Conservation (phyloP, 2,888 invertebrate genomes). For the Phalera bucephala region DNA sequence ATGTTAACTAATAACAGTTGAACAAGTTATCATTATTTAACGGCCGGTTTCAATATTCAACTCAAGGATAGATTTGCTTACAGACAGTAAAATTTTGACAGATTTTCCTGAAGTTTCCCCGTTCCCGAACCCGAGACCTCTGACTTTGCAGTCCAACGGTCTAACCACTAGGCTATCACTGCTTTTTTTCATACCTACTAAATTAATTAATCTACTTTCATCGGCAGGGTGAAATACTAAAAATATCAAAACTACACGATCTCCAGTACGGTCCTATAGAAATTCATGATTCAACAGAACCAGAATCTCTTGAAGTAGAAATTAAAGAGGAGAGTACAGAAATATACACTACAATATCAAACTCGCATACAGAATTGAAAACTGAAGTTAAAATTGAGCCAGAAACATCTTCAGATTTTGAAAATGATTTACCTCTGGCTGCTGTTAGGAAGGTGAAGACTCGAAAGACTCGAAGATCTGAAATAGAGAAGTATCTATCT, state of each 20-base stretch:
- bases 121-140: too few species aligned
- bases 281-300: constrained; percentile 2
- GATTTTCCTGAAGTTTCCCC: too few species aligned
- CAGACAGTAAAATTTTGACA: too few species aligned
- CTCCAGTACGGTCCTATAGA: background rate
- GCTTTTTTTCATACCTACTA: too few species aligned
- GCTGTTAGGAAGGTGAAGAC: constrained; percentile 22
- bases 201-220: too few species aligned
- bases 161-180: too few species aligned
- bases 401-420: constrained; percentile 38
- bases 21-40: too few species aligned
- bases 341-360: background rate
- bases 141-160: too few species aligned
- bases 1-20: too few species aligned
- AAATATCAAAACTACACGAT: constrained; percentile 20
- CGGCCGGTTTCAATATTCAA: too few species aligned
- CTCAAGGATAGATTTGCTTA: too few species aligned
- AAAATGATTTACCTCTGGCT: constrained; percentile 40
- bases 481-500: constrained; percentile 2
- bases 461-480: too few species aligned
- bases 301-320: background rate
- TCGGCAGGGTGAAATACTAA: constrained; percentile 10
- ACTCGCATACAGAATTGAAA: constrained; percentile 12
- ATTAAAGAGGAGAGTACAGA: constrained; percentile 7
- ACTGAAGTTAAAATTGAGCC: constrained; percentile 52